Conservation (phyloP, 2,888 invertebrate genomes). For the Tuberolachnus salignus region DNA sequence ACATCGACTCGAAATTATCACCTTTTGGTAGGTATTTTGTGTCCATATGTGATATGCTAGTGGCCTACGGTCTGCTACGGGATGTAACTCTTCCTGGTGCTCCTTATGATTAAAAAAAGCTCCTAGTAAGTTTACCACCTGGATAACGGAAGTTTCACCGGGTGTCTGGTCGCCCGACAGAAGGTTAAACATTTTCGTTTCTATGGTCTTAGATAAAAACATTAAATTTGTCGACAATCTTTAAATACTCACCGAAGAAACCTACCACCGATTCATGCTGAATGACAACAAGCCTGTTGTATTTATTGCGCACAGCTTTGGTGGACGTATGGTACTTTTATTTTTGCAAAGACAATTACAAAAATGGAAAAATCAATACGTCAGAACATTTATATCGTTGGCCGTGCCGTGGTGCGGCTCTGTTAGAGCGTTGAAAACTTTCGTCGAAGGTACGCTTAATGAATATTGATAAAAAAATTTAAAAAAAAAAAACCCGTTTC, state of each 20-base stretch:
- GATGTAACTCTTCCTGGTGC: conserved; percentile 86
- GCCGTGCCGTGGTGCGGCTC: conserved; percentile 97
- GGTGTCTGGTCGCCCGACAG: conserved; percentile 53
- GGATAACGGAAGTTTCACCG: no score
- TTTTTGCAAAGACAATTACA: conserved; percentile 82
- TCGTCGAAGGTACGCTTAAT: conserved; percentile 78
- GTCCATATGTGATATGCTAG: conserved; percentile 79
- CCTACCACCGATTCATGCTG: conserved; percentile 79
- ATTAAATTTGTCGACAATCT: conserved; percentile 77
- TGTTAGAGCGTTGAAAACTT: conserved; percentile 92
- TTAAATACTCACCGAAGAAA: conserved; percentile 81
- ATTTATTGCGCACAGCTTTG: conserved; percentile 94
- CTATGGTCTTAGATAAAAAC: conserved; percentile 88
- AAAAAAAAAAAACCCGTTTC: no score
- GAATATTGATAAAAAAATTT: no score
- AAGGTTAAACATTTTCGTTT: no score
- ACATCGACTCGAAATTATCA: conserved; percentile 88
- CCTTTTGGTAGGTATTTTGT: conserved; percentile 86
- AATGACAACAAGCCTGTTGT: conserved; percentile 82
- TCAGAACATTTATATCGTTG: conserved; percentile 80
- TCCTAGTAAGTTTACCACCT: conserved; percentile 86
- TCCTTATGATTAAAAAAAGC: conserved; percentile 96
- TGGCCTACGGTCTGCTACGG: conserved; percentile 76
- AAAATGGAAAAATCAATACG: conserved; percentile 90
- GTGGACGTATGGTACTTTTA: conserved; percentile 86